A percentile compares a stretch with the other conserved stretches of the same genome.
Evolutionary conservation across 2,888 invertebrate species (phyloP).

Genomic region (Cheilosia grossa): DNA sequence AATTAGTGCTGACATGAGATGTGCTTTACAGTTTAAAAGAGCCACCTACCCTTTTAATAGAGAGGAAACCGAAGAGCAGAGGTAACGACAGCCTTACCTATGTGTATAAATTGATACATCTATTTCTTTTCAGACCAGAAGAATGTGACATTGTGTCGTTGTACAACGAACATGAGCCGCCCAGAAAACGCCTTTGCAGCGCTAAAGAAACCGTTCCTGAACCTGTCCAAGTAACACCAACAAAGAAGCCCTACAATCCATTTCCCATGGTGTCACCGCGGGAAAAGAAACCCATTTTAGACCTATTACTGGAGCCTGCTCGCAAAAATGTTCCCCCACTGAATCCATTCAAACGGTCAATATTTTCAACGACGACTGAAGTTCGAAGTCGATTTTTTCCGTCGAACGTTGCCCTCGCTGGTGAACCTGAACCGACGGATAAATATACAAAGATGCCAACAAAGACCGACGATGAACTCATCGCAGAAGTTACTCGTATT

Average conservation of each 20-base stretch:
- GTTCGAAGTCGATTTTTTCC: slow-evolving; percentile 86
- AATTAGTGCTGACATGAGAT: slow-evolving; percentile 48
- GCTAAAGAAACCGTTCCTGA: slow-evolving; percentile 61
- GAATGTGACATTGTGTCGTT: slow-evolving; percentile 80
- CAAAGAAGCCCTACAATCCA: slow-evolving; percentile 80
- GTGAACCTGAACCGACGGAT: slow-evolving; percentile 13
- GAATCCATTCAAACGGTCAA: slow-evolving; percentile 85
- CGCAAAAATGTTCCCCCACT: slow-evolving; percentile 78
- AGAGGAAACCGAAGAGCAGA: slow-evolving; percentile 4
- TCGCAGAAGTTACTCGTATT: slow-evolving; percentile 75
- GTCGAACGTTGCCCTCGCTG: slow-evolving; percentile 74
- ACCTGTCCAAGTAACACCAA: slow-evolving; percentile 76
- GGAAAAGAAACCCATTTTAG: slow-evolving; percentile 57
- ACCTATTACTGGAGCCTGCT: slow-evolving; percentile 9
- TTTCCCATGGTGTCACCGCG: slow-evolving; percentile 79
- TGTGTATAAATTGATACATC: neutral
- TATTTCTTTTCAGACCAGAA: slow-evolving; percentile 76
- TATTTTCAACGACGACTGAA: slow-evolving; percentile 81
- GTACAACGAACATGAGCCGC: slow-evolving; percentile 76
- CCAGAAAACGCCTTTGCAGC: slow-evolving; percentile 60
- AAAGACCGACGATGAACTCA: slow-evolving; percentile 63
- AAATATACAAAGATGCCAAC: slow-evolving; percentile 12
- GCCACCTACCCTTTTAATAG: slow-evolving; percentile 74
- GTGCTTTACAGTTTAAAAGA: slow-evolving; percentile 80
- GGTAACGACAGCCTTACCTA: neutral